Evolutionary conservation across 2,888 invertebrate species (phyloP).

Genomic region (Lepidocyrtoides sp.): DNA sequence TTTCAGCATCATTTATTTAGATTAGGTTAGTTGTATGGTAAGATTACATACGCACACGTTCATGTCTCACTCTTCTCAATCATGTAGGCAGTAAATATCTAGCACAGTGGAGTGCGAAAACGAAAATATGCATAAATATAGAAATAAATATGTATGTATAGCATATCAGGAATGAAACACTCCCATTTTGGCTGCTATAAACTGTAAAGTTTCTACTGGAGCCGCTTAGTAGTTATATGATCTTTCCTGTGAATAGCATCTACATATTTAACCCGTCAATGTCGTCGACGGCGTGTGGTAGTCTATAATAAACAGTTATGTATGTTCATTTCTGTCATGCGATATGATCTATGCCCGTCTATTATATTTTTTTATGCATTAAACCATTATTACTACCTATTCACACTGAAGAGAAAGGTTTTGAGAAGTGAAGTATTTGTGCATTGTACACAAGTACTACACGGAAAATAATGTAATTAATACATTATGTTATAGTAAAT

Average conservation of each 20-base stretch:
- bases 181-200: no score
- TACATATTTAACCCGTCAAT: constrained; percentile 58
- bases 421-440: neutral
- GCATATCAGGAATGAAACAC: no score
- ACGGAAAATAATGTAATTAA: constrained; percentile 41
- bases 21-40: constrained; percentile 79
- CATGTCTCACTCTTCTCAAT: constrained; percentile 77
- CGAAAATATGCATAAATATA: neutral
- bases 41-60: constrained; percentile 70
- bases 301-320: constrained; percentile 23
- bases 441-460: neutral
- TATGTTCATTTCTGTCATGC: constrained; percentile 48
- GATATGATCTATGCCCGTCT: constrained; percentile 46
- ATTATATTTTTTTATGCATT: neutral
- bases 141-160: neutral
- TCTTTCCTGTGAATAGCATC: constrained; percentile 40
- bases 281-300: constrained; percentile 36
- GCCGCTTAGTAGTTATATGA: neutral
- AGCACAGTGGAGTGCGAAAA: no score
- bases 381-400: neutral
- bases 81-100: constrained; percentile 30
- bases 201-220: no score
- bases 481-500: constrained; percentile 38
- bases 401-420: neutral
- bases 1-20: constrained; percentile 85